Evolutionary conservation across 2,113 vertebrate genomes (phyloP).

Genomic region (Ochotona curzoniae): DNA sequence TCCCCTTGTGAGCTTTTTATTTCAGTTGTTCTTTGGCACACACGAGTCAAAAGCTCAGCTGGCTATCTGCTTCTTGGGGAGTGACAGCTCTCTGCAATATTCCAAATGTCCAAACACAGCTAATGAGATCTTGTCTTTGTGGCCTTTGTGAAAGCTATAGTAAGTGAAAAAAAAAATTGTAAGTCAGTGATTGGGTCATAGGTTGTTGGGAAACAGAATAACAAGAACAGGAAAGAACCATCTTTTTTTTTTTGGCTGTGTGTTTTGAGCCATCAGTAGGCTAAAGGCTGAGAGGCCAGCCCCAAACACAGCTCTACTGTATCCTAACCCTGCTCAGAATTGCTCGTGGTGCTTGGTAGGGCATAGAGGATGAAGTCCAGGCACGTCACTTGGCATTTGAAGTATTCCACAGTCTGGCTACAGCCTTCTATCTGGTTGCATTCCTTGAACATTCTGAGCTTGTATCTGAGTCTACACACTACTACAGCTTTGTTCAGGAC

Average conservation of each 20-base stretch:
- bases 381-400: background rate
- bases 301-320: background rate
- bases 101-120: background rate
- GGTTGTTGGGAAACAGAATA: slow-evolving; percentile 52
- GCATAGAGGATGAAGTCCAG: slow-evolving; percentile 9
- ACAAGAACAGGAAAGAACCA: slow-evolving; percentile 40
- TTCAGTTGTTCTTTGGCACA: slow-evolving; percentile 63
- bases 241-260: background rate
- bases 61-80: slow-evolving; percentile 21
- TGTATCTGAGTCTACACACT: background rate
- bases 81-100: background rate
- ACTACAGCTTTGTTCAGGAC: background rate
- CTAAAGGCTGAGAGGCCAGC: slow-evolving; percentile 25
- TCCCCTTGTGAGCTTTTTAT: slow-evolving; percentile 40
- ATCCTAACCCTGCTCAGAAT: background rate
- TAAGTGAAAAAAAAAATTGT: slow-evolving; percentile 36
- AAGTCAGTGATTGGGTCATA: slow-evolving; percentile 20
- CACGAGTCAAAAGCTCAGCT: slow-evolving; percentile 37
- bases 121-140: background rate
- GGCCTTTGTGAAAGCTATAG: background rate
- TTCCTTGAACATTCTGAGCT: background rate
- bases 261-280: slow-evolving; percentile 5
- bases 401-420: background rate
- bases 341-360: background rate
- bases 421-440: background rate